Percentiles rank a stretch among this genome's conserved stretches.
Evolutionary conservation across 2,113 vertebrate species (phyloP).

Genomic region (Perccottus glenii): DNA sequence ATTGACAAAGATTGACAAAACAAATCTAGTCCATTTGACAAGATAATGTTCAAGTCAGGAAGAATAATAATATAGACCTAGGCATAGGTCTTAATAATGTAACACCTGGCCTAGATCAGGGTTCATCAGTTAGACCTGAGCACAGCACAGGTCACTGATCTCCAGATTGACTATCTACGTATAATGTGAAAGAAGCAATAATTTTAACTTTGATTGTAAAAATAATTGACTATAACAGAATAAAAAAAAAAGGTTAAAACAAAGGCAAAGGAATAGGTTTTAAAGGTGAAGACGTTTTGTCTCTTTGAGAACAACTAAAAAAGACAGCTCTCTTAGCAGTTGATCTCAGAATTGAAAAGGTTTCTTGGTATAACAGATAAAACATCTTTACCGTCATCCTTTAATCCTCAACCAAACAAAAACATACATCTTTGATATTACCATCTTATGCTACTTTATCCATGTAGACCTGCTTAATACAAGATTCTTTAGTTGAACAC

Average conservation of each 20-base stretch:
- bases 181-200: neutral
- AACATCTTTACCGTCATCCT: neutral
- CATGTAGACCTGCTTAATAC: neutral
- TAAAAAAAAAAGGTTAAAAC: too few relatives aligned
- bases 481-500: neutral
- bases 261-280: too few relatives aligned
- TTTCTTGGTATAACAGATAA: too few relatives aligned
- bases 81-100: too few relatives aligned
- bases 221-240: too few relatives aligned
- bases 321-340: too few relatives aligned
- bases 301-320: too few relatives aligned
- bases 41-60: neutral
- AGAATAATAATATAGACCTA: neutral
- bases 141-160: neutral
- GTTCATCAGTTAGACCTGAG: neutral
- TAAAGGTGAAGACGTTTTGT: too few relatives aligned
- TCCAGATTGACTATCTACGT: neutral
- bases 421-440: neutral
- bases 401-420: slow-evolving; percentile 1
- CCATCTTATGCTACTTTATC: neutral
- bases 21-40: neutral
- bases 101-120: neutral
- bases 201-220: neutral
- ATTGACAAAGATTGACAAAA: neutral
- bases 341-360: too few relatives aligned